phyloP scores from a whole-genome alignment of 1,140 invertebrate genomes.

The Temnothorax nylanderi region DNA sequence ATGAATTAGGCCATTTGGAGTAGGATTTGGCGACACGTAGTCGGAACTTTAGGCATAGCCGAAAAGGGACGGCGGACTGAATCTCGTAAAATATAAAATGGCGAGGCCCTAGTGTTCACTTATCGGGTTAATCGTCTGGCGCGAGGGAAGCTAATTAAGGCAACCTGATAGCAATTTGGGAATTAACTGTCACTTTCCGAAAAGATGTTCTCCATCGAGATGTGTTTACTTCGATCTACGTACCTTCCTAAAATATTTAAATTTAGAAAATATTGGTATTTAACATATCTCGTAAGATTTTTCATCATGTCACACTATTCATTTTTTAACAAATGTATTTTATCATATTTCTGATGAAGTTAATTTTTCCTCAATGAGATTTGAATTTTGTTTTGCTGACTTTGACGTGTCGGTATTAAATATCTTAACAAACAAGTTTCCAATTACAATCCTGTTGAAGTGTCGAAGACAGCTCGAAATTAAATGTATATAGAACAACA shows the following conservation, averaged over 20 bases:
- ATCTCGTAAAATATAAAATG: conserved; percentile 63
- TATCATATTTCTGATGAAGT: neutral
- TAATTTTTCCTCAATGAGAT: neutral
- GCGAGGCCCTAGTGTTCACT: conserved; percentile 8
- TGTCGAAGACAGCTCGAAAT: neutral
- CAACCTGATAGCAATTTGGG: neutral
- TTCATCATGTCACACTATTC: neutral
- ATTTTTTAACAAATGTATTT: neutral
- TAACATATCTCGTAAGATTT: neutral
- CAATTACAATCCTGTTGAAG: neutral
- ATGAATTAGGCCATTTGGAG: conserved; percentile 56
- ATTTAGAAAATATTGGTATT: conserved; percentile 1
- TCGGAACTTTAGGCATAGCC: conserved; percentile 60
- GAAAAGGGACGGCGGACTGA: neutral
- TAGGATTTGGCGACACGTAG: conserved; percentile 72
- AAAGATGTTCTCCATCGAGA: neutral
- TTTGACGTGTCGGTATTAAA: neutral
- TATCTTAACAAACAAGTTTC: neutral
- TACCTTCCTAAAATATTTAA: neutral
- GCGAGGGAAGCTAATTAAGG: conserved; percentile 61
- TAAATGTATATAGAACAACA: neutral
- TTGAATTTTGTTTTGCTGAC: neutral
- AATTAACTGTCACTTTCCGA: neutral
- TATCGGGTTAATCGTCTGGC: conserved; percentile 45
- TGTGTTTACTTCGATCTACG: neutral